Evolutionary conservation across 2,797 vertebrate species (phyloP).

Genomic region (Ataeniobius toweri): DNA sequence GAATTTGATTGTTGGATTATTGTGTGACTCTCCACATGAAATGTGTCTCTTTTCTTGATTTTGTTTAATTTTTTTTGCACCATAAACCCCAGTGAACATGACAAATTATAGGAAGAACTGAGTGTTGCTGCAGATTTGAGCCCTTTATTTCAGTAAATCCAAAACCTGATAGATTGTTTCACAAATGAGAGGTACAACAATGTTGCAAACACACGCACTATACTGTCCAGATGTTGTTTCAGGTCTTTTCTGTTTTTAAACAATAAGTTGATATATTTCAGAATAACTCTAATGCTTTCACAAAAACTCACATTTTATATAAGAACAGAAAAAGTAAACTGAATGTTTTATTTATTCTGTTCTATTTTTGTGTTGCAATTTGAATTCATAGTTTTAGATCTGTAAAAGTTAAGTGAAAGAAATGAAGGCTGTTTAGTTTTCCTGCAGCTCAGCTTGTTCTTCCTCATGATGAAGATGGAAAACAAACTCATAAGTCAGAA

Average conservation of each 20-base stretch:
- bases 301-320: neutral
- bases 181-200: neutral
- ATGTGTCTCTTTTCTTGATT: neutral
- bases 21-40: slow-evolving; percentile 7
- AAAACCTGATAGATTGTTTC: neutral
- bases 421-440: neutral
- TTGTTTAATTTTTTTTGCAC: neutral
- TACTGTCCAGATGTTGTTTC: neutral
- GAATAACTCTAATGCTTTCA: neutral
- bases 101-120: neutral
- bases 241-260: neutral
- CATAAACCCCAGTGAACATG: neutral
- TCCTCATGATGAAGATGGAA: neutral
- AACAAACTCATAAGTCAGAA: neutral
- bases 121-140: neutral
- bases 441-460: neutral
- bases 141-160: neutral
- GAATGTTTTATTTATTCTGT: neutral
- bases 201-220: neutral
- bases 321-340: neutral
- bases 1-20: slow-evolving; percentile 26
- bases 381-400: neutral
- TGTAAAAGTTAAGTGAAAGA: neutral
- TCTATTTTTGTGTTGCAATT: neutral
- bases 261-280: too few species aligned